Conservation (phyloP, 2,888 invertebrate genomes). For the Ornithoptera priamus region DNA sequence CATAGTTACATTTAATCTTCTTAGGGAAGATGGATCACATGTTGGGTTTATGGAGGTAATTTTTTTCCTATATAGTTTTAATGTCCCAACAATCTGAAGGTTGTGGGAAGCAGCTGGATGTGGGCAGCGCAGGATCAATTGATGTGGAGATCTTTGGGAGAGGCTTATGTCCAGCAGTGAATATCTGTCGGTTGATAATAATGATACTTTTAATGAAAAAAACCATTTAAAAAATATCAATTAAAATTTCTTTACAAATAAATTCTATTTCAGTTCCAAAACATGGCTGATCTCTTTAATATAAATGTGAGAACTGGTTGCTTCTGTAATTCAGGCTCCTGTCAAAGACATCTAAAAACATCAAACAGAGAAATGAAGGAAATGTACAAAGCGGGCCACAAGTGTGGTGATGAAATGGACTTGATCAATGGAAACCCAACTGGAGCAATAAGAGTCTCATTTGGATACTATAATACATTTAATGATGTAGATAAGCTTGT, state of each 20-base stretch:
- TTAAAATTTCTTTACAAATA: neutral
- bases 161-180: no score
- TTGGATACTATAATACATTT: conserved; percentile 92
- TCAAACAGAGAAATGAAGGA: conserved; percentile 84
- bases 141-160: no score
- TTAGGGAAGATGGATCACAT: conserved; percentile 86
- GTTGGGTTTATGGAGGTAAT: conserved; percentile 93
- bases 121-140: no score
- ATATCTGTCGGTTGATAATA: no score
- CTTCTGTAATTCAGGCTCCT: conserved; percentile 98
- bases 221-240: no score
- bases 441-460: conserved; percentile 94
- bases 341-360: conserved; percentile 88
- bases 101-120: no score
- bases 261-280: conserved; percentile 83
- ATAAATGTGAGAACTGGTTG: conserved; percentile 95
- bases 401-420: conserved; percentile 94
- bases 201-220: no score
- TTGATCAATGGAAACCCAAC: conserved; percentile 92
- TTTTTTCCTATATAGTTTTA: neutral
- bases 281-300: conserved; percentile 92
- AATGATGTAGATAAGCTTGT: conserved; percentile 86
- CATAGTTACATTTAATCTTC: conserved; percentile 93
- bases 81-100: neutral
- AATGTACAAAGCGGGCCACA: conserved; percentile 92